These are phyloP conservation scores for Brachionus manjavacas DNA, from an alignment of 1,140 invertebrate species.

Conservation along the genomic window DNA sequence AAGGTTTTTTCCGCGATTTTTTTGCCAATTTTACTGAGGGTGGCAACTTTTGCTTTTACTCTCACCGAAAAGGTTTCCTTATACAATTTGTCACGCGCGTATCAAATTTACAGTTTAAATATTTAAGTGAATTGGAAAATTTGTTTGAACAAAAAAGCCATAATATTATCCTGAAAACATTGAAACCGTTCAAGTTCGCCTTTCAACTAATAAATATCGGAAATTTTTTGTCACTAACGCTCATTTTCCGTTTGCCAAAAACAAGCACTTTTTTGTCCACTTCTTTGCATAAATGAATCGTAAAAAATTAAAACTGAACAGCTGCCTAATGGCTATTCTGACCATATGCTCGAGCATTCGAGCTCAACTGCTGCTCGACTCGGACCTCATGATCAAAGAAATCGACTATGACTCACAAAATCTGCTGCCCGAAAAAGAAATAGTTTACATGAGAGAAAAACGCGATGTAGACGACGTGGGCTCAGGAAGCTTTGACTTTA, in stretches of 20 bases:
- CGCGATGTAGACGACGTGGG: not conserved
- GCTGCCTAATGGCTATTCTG: not conserved
- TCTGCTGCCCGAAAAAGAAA: not conserved
- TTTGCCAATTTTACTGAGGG: not conserved
- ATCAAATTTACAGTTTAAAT: conserved; percentile 6
- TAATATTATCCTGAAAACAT: not conserved
- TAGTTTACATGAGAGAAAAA: not conserved
- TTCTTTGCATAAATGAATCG: not conserved
- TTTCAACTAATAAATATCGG: not conserved
- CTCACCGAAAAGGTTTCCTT: not conserved
- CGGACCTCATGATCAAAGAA: not conserved
- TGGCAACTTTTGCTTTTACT: not conserved
- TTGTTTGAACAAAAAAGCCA: not conserved
- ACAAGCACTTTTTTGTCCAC: not conserved
- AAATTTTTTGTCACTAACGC: not conserved
- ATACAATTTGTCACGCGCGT: not conserved
- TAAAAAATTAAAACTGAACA: not conserved
- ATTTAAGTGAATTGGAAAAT: not conserved
- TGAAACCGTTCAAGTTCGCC: not conserved
- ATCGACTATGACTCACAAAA: not conserved
- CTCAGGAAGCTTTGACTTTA: not conserved
- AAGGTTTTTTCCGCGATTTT: not conserved
- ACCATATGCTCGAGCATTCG: not conserved
- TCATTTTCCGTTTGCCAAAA: not conserved
- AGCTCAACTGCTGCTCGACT: not conserved